These are phyloP conservation scores for Metridium senile DNA, from an alignment of 92 coral and sea anemone genomes.

Conservation along the genomic window DNA sequence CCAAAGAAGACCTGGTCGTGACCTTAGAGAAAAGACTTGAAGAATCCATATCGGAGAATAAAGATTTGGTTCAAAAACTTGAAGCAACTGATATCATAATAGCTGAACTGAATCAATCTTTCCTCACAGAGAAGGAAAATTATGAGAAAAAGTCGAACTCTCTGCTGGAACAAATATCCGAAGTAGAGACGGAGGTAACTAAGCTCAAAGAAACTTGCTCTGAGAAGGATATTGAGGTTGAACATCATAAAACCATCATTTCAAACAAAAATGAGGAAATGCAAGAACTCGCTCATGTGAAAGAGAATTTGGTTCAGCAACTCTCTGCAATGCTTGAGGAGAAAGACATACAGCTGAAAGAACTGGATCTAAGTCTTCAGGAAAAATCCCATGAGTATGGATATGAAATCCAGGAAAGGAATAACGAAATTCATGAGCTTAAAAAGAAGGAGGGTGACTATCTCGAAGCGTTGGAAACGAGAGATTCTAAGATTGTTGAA, in stretches of 20 bases:
- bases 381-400: slow-evolving; percentile 50
- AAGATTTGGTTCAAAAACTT: slow-evolving; percentile 16
- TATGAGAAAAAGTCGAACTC: slow-evolving; percentile 43
- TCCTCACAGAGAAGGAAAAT: slow-evolving; percentile 21
- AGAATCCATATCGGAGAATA: slow-evolving; percentile 21
- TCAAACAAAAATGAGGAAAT: slow-evolving; percentile 54
- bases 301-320: slow-evolving; percentile 42
- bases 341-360: slow-evolving; percentile 38
- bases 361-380: slow-evolving; percentile 47
- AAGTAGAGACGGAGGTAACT: slow-evolving; percentile 46
- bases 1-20: slow-evolving; percentile 40
- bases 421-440: slow-evolving; percentile 36
- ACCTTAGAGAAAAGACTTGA: slow-evolving; percentile 39
- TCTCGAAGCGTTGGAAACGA: slow-evolving; percentile 27
- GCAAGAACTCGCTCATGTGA: slow-evolving; percentile 41
- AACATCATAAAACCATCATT: slow-evolving; percentile 21
- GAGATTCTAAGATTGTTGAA: slow-evolving; percentile 1
- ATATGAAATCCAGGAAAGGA: slow-evolving; percentile 46
- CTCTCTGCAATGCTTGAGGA: slow-evolving; percentile 42
- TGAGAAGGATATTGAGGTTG: slow-evolving; percentile 46
- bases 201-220: slow-evolving; percentile 44
- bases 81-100: slow-evolving; percentile 1
- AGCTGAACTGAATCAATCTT: neutral
- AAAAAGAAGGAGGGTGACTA: slow-evolving; percentile 24
- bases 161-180: slow-evolving; percentile 49